Percentiles rank a stretch among this genome's conserved stretches.
Conservation (phyloP, 2,888 invertebrate species). For the Morinoia aosen region DNA sequence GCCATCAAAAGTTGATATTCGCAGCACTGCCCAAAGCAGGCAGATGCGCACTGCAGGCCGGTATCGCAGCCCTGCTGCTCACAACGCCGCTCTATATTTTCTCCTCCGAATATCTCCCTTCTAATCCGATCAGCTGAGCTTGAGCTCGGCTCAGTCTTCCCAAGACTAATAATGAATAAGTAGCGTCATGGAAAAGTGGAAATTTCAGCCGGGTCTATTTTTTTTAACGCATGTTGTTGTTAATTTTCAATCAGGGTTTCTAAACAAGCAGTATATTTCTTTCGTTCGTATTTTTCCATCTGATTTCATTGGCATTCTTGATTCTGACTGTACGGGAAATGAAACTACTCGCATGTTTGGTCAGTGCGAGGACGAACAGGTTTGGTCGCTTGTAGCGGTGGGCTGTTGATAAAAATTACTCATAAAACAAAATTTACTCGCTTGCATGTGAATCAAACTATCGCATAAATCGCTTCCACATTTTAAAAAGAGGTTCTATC, state of each 20-base stretch:
- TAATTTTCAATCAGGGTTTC: not conserved
- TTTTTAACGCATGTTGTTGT: not conserved
- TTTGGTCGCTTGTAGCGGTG: not conserved
- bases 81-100: not conserved
- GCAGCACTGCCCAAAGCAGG: not conserved
- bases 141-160: not conserved
- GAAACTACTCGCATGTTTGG: not conserved
- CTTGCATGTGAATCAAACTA: no score
- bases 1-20: not conserved
- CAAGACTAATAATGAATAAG: conserved; percentile 12
- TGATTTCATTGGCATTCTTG: not conserved
- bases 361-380: not conserved
- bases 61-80: not conserved
- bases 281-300: not conserved
- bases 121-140: conserved; percentile 27
- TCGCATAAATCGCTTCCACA: no score
- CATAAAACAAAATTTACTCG: not conserved
- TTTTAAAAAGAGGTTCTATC: no score
- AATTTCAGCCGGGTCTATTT: not conserved
- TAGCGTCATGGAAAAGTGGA: not conserved
- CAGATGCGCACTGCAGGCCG: not conserved
- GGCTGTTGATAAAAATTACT: not conserved
- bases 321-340: not conserved
- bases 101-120: not conserved
- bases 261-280: not conserved